phyloP scores from a whole-genome alignment of 2,797 vertebrate species.

The Hypotaenidia okinawae region DNA sequence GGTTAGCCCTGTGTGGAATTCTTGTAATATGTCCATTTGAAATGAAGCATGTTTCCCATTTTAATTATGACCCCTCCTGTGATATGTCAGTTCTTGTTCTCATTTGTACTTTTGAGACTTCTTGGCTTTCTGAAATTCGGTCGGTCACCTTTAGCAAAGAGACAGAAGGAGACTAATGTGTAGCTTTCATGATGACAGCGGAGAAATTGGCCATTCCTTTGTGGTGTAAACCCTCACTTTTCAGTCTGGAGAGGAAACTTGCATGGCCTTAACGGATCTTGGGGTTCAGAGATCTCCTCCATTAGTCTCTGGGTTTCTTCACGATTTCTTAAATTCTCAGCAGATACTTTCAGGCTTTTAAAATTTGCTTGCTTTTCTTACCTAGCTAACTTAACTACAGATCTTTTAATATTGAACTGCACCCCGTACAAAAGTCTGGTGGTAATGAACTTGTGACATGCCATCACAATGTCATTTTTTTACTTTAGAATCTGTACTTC shows the following conservation, averaged over 20 bases:
- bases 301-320: background rate
- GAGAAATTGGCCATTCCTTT: background rate
- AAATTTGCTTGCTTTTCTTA: background rate
- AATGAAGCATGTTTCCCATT: background rate
- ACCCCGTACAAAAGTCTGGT: background rate
- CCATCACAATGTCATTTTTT: background rate
- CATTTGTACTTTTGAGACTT: background rate
- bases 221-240: background rate
- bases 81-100: background rate
- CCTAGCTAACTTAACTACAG: background rate
- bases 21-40: background rate
- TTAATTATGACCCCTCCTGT: background rate
- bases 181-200: background rate
- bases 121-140: background rate
- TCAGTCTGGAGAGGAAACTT: background rate
- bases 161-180: background rate
- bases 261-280: background rate
- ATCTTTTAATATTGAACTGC: background rate
- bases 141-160: background rate
- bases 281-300: background rate
- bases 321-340: background rate
- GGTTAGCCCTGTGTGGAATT: background rate
- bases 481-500: background rate
- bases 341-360: background rate
- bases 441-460: background rate